Evolutionary conservation across 2,797 vertebrate genomes (phyloP), one percentile per base, ranked within the genome.

Genomic region (Bucorvus abyssinicus): DNA sequence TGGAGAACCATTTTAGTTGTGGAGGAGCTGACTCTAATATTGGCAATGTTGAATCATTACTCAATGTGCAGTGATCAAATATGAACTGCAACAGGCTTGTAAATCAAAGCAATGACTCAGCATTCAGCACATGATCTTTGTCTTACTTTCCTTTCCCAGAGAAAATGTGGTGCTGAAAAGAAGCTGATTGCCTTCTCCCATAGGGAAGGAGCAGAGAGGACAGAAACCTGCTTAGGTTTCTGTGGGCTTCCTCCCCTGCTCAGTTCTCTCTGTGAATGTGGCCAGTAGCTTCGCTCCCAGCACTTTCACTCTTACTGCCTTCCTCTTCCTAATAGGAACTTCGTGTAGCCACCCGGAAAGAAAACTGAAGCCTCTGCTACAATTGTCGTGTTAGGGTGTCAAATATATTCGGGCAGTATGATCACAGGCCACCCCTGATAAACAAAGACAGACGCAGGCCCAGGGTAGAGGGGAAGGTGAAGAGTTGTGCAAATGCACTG

Each of bases 71-170:
- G 59, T 12, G 52, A 85, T 89, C 79, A 95, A 91, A 55, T 61
- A 65, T 6, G 2, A 84, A 86, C 65, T 91, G 94, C 80, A 92
- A 87, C 0, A 29, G 13, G 4, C 16, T 55, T 3, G n/a, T 93
- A 95, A 94, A 89, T 94, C 78, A 95, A 94, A 96, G 63, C 45
- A 94, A 6, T 94, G 91, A 92, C 61, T 95, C 89, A 76, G 90
- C 77, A 83, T 60, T 80, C 80, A 81, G 68, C 18, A 9, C 10
- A 16, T 30, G 67, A 40, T 75, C 59, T 87, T 86, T 86, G 57
- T 36, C 36, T 63, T 64, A 32, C 45, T 85, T 67, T 75, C 36
- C 47, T 60, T 87, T 95, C 76, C 69, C 79, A 89, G 84, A 86
- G 24, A 52, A 89, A 34, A 75, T 17, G 47, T 75, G 71, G 27